A percentile compares a stretch with the other conserved stretches of the same genome.
These are phyloP conservation scores for Stenchaetothrips biformis DNA, from an alignment of 2,888 invertebrate species.

Conservation along the genomic window DNA sequence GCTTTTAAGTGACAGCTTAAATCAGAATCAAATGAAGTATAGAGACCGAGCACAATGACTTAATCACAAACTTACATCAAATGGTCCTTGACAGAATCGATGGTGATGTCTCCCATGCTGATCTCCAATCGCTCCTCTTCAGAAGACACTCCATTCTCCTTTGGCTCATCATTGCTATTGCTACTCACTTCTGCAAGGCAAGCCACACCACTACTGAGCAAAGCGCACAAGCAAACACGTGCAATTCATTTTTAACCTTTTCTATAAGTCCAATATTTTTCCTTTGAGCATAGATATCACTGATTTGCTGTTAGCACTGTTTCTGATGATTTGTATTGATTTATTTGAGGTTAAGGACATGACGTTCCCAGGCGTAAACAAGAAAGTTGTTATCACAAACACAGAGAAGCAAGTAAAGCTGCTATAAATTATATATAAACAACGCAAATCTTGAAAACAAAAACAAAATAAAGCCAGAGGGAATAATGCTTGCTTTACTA, in stretches of 20 bases:
- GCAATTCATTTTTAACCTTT: neutral
- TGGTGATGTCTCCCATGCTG: slow-evolving; percentile 81
- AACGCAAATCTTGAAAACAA: neutral
- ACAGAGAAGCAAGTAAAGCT: neutral
- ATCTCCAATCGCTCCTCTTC: slow-evolving; percentile 39
- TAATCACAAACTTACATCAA: slow-evolving; percentile 43
- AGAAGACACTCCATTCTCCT: slow-evolving; percentile 52
- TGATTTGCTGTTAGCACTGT: neutral
- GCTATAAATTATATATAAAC: neutral
- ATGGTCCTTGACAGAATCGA: slow-evolving; percentile 91
- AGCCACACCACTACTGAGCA: slow-evolving; percentile 22
- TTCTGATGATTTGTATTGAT: neutral
- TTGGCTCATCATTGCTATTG: slow-evolving; percentile 32
- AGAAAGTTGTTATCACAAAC: neutral
- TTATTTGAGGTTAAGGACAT: neutral
- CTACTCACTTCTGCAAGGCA: slow-evolving; percentile 4
- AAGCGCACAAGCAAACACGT: slow-evolving; percentile 6
- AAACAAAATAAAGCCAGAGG: neutral
- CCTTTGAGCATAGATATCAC: neutral
- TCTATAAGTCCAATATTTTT: neutral
- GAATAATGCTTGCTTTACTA: neutral
- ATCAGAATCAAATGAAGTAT: neutral
- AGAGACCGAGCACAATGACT: neutral
- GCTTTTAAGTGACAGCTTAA: too few species aligned
- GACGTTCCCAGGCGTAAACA: neutral